A percentile compares a stretch with the other conserved stretches of the same genome.
Evolutionary conservation across 2,888 invertebrate species (phyloP).

Genomic region (Carcina quercana): DNA sequence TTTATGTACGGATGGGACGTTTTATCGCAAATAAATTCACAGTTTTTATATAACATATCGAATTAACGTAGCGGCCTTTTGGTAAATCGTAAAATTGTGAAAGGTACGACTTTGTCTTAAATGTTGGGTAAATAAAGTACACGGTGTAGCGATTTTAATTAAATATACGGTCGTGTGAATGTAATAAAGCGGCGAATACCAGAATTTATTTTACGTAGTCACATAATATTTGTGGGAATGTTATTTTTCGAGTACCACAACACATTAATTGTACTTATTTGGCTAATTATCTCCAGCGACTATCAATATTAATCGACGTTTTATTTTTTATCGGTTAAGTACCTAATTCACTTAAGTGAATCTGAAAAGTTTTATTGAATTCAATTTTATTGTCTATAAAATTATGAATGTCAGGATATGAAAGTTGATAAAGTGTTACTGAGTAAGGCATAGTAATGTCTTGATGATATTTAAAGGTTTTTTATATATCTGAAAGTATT

Average conservation of each 20-base stretch:
- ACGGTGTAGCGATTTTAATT: constrained; percentile 13
- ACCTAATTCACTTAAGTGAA: too few relatives aligned
- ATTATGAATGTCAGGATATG: too few relatives aligned
- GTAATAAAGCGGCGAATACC: constrained; percentile 3
- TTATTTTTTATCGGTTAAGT: too few relatives aligned
- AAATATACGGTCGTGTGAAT: constrained; percentile 11
- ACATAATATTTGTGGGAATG: constrained; percentile 5
- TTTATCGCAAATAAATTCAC: constrained; percentile 50
- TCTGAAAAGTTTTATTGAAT: too few relatives aligned
- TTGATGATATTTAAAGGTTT: too few relatives aligned
- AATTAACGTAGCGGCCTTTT: constrained; percentile 43
- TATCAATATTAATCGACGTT: too few relatives aligned
- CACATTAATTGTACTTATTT: too few relatives aligned
- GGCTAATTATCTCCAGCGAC: too few relatives aligned
- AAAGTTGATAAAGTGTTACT: too few relatives aligned
- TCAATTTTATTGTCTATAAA: too few relatives aligned
- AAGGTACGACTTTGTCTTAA: constrained; percentile 32
- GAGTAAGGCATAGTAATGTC: too few relatives aligned
- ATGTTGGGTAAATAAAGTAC: constrained; percentile 28
- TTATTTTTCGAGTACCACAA: constrained; percentile 3
- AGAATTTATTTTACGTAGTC: constrained; percentile 7
- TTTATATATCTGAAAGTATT: too few relatives aligned
- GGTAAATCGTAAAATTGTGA: constrained; percentile 28
- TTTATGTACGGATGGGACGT: constrained; percentile 50
- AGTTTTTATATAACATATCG: constrained; percentile 56